Percentiles rank a stretch among this genome's conserved stretches.
phyloP scores from a whole-genome alignment of 2,888 invertebrate genomes.

The Drosophila multiciliata region DNA sequence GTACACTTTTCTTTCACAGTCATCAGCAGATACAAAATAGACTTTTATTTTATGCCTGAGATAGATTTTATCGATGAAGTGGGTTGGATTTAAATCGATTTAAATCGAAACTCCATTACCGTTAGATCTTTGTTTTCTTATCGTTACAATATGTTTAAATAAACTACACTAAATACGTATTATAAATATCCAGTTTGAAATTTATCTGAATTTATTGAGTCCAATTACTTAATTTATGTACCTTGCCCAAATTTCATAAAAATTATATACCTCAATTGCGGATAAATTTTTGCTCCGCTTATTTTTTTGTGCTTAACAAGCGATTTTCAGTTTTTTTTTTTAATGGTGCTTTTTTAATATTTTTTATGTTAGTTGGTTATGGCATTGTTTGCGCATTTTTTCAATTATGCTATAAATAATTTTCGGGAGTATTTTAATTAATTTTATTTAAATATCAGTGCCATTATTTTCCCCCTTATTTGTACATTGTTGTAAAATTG shows the following conservation, averaged over 20 bases:
- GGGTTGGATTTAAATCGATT: too few species aligned
- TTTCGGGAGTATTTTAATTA: constrained; percentile 45
- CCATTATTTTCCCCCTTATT: background rate
- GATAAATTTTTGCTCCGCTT: background rate
- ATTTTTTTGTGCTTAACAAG: background rate
- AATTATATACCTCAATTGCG: background rate
- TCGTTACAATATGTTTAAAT: background rate
- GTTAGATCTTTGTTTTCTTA: background rate
- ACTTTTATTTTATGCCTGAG: background rate
- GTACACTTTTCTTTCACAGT: background rate
- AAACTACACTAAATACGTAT: background rate
- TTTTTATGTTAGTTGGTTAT: constrained; percentile 26
- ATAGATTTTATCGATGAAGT: background rate
- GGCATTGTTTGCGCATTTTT: constrained; percentile 38
- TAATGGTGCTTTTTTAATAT: constrained; percentile 2
- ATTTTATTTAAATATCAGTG: background rate
- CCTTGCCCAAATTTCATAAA: background rate
- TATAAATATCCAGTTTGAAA: constrained; percentile 3
- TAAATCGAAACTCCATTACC: background rate
- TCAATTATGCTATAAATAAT: constrained; percentile 62
- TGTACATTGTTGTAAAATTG: background rate
- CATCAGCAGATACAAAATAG: background rate
- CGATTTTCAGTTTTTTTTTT: background rate
- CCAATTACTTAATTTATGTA: constrained; percentile 7
- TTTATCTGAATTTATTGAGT: constrained; percentile 9